Conservation (phyloP, 2,113 vertebrate genomes). For the Anguilla rostrata region DNA sequence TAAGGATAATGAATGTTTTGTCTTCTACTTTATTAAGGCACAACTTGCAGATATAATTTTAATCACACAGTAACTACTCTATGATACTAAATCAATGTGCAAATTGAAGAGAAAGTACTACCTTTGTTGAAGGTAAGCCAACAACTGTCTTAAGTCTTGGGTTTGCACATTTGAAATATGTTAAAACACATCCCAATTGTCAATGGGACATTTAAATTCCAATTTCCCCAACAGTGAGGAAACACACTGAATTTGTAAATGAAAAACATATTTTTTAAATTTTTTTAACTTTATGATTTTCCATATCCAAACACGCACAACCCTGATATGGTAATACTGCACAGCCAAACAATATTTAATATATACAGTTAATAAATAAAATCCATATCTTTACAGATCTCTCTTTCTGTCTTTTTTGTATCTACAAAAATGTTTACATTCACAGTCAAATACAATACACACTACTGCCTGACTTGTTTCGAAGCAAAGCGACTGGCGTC, state of each 20-base stretch:
- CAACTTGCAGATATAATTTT: conserved; percentile 18
- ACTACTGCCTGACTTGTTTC: conserved; percentile 11
- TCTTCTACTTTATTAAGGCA: conserved; percentile 29
- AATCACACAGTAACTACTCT: not conserved
- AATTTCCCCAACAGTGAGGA: not conserved
- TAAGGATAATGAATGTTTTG: not conserved
- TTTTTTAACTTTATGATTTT: not conserved
- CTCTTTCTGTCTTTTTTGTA: conserved; percentile 4
- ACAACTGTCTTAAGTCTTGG: not conserved
- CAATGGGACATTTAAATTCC: not conserved
- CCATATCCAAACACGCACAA: conserved; percentile 2
- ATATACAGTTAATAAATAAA: conserved; percentile 25
- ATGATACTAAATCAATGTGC: conserved; percentile 11
- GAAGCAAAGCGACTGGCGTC: conserved; percentile 8
- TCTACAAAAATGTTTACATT: conserved; percentile 36
- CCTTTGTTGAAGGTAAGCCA: conserved; percentile 9
- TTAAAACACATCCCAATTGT: not conserved
- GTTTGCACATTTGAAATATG: not conserved
- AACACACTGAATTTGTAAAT: not conserved
- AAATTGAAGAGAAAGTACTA: not conserved
- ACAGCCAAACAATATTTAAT: conserved; percentile 28
- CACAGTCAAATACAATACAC: conserved; percentile 33
- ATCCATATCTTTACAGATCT: conserved; percentile 11
- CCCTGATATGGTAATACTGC: conserved; percentile 34
- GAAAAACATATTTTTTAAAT: conserved; percentile 5